Evolutionary conservation across 2,113 vertebrate species (phyloP).

Genomic region (Tiliqua scincoides): DNA sequence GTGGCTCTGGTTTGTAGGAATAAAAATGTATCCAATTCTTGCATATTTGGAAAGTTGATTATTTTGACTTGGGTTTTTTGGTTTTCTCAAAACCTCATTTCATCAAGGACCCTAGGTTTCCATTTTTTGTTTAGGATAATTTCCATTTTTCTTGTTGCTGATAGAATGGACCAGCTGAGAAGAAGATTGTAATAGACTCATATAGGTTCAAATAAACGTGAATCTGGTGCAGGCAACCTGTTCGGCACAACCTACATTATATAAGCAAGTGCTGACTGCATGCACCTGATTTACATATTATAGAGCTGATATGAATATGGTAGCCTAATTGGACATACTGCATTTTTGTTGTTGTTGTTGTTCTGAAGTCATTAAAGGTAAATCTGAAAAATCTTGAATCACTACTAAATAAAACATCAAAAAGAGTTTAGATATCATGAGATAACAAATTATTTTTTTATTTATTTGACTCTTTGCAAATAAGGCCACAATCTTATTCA

Average conservation of each 20-base stretch:
- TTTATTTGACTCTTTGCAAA: neutral
- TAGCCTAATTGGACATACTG: neutral
- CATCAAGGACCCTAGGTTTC: constrained; percentile 32
- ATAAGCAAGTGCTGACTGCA: neutral
- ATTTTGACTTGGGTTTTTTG: constrained; percentile 15
- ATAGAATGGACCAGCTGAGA: constrained; percentile 54
- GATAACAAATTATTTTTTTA: neutral
- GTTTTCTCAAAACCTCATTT: constrained; percentile 17
- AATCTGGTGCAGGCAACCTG: constrained; percentile 35
- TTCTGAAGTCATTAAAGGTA: neutral
- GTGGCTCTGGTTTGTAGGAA: constrained; percentile 38
- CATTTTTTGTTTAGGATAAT: constrained; percentile 9
- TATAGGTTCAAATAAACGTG: too few species aligned
- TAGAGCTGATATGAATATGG: neutral
- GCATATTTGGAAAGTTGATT: constrained; percentile 29
- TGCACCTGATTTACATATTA: neutral
- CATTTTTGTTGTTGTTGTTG: neutral
- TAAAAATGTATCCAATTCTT: constrained; percentile 42
- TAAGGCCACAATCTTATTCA: too few species aligned
- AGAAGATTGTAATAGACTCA: too few species aligned
- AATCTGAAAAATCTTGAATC: neutral
- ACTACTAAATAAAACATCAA: neutral
- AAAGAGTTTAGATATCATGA: neutral
- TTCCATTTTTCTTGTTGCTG: neutral
- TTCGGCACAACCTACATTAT: neutral